Conservation (phyloP, 2,797 vertebrate genomes). For the Coccyzus lansbergi region DNA sequence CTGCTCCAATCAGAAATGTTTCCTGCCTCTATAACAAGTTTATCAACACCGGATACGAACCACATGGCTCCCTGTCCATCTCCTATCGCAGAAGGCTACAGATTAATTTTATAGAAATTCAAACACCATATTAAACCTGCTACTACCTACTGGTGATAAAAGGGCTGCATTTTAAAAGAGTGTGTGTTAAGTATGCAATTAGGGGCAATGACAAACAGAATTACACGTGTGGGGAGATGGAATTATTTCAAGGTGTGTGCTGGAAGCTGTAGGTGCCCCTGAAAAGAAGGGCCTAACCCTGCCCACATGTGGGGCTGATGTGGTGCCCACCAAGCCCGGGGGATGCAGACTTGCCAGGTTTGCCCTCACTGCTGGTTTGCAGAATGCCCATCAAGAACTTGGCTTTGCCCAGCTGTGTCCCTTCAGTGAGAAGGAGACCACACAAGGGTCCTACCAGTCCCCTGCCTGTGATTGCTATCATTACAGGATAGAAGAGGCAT, state of each 20-base stretch:
- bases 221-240: slow-evolving; percentile 42
- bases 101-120: slow-evolving; percentile 74
- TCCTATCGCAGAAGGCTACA: slow-evolving; percentile 66
- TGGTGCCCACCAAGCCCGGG: accelerated
- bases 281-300: neutral
- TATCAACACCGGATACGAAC: slow-evolving; percentile 71
- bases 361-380: neutral
- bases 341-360: neutral
- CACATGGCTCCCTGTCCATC: slow-evolving; percentile 64
- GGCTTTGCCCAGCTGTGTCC: neutral
- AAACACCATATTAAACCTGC: slow-evolving; percentile 73
- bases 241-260: neutral
- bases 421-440: accelerated
- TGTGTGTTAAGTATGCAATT: slow-evolving; percentile 59
- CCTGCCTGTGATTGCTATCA: neutral
- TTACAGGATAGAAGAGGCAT: neutral
- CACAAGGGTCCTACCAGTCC: neutral
- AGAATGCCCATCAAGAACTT: accelerated
- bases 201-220: slow-evolving; percentile 68
- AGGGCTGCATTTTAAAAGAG: slow-evolving; percentile 36
- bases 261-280: neutral
- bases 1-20: slow-evolving; percentile 69
- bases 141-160: slow-evolving; percentile 66
- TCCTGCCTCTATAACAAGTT: slow-evolving; percentile 67
- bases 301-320: accelerated